These are phyloP conservation scores for Lagopus leucura DNA, from an alignment of 2,113 vertebrate species.

Conservation along the genomic window DNA sequence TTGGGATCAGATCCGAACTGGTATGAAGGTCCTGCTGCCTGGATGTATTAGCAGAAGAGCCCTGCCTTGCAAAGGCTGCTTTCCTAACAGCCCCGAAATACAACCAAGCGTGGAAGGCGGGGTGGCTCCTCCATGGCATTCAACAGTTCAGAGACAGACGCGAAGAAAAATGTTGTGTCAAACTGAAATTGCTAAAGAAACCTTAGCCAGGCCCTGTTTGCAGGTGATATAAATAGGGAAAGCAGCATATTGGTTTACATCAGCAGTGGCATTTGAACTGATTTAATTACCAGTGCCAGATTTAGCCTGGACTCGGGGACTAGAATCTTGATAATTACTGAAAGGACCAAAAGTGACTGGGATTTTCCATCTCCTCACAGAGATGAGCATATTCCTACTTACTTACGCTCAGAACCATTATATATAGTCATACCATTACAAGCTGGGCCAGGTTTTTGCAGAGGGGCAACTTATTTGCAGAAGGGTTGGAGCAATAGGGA, in stretches of 20 bases:
- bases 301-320: constrained; percentile 71
- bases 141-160: constrained; percentile 73
- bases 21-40: neutral
- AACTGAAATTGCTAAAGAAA: constrained; percentile 73
- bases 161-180: constrained; percentile 71
- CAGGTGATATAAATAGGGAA: constrained; percentile 74
- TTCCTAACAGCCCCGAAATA: constrained; percentile 47
- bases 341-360: constrained; percentile 65
- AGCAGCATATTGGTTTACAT: constrained; percentile 74
- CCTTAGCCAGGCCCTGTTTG: constrained; percentile 71
- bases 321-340: constrained; percentile 72
- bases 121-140: constrained; percentile 57
- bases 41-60: constrained; percentile 18
- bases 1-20: neutral
- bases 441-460: constrained; percentile 30
- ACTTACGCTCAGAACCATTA: constrained; percentile 64
- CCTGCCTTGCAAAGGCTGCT: constrained; percentile 30
- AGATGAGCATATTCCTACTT: constrained; percentile 62
- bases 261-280: constrained; percentile 73
- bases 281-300: constrained; percentile 75
- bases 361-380: constrained; percentile 60
- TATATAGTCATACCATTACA: constrained; percentile 53
- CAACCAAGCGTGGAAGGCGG: constrained; percentile 15
- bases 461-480: constrained; percentile 43
- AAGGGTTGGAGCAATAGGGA: constrained; percentile 46